phyloP scores from a whole-genome alignment of 2,888 invertebrate species.

The Cerastis leucographa region DNA sequence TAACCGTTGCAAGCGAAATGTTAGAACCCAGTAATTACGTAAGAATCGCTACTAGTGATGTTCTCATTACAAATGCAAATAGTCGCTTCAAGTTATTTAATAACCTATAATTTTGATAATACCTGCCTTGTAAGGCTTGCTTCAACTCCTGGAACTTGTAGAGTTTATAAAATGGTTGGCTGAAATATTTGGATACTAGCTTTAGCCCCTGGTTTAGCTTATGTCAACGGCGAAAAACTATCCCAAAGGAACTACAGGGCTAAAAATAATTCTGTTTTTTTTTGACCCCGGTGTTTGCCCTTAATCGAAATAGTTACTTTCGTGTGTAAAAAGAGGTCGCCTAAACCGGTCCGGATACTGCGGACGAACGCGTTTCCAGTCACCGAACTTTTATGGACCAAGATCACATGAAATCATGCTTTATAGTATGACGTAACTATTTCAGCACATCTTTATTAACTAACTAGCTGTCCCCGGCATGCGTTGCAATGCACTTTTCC shows the following conservation, averaged over 20 bases:
- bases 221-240: neutral
- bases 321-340: too few species aligned
- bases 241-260: neutral
- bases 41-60: slow-evolving; percentile 58
- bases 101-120: slow-evolving; percentile 62
- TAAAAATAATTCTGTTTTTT: neutral
- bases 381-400: neutral
- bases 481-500: too few species aligned
- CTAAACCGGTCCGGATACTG: neutral
- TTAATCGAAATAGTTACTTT: too few species aligned
- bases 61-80: slow-evolving; percentile 71
- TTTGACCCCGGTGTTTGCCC: neutral
- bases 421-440: too few species aligned
- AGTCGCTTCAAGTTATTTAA: slow-evolving; percentile 33
- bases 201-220: neutral
- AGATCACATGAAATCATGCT: too few species aligned
- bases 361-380: neutral
- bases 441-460: too few species aligned
- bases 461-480: too few species aligned
- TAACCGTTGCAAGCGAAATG: slow-evolving; percentile 22
- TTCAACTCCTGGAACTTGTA: neutral
- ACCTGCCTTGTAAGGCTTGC: slow-evolving; percentile 11
- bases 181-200: neutral
- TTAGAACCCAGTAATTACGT: neutral
- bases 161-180: neutral